Evolutionary conservation across 1,140 invertebrate genomes (phyloP), one percentile per base, ranked within the genome.

Genomic region (Heterodera schachtii): DNA sequence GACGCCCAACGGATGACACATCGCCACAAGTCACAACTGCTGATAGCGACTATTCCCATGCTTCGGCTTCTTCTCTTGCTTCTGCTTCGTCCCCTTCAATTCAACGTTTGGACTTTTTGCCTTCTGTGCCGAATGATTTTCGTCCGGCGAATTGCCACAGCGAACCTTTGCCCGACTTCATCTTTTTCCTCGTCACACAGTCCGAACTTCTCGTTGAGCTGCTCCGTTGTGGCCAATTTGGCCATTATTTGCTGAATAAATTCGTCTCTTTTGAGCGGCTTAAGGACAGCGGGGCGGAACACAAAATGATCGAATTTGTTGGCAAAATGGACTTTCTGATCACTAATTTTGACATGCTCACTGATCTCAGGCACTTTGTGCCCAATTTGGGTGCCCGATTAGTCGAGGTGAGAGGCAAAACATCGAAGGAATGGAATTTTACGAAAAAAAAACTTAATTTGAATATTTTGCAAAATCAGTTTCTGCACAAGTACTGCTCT

Each of bases 171-270:
- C n/a, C 31, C 69, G 69, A 41, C n/a, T 78, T 49, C 19, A 57
- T 80, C 8, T 73, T 80, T 49, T 21, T 78, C 21, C 70, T 80
- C 19, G 21, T 75, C 31, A 74, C 79, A 11, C 79, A 80, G 43
- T 71, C 79, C 66, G 66, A 57, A 41, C 79, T 81, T 9, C 67
- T 76, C 64, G 21, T 52, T 67, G 74, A 78, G 46, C 47, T 81
- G 41, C 44, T 81, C 47, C 47, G n/a, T n/a, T 80, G 57, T n/a
- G 73, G 44, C 16, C 57, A 57, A 64, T 81, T 79, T 64, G 60
- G 46, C 19, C 21, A 44, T 0, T 73, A 21, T 19, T 81, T 81
- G 41, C 8, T 71, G 41, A 64, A 66, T 66, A 44, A 67, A 66
- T 76, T 81, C 21, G 47, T 11, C 19, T 52, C 66, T 64, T 73